A percentile compares a stretch with the other conserved stretches of the same genome.
Conservation (phyloP, 2,888 invertebrate species). For the Leucophenga montana region DNA sequence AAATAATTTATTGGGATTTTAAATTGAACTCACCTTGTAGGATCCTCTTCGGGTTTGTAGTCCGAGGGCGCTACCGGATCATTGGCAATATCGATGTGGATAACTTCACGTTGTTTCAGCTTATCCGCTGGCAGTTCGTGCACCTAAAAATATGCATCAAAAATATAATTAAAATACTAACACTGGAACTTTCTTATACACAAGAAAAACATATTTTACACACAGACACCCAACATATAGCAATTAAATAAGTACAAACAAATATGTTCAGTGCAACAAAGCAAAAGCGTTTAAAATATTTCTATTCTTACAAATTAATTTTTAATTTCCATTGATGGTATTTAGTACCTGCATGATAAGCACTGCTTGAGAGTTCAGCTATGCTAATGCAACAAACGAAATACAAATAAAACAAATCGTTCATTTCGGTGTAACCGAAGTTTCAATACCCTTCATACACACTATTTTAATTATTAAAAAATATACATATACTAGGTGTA, state of each 20-base stretch:
- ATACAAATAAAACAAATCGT: too few species aligned
- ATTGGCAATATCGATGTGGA: constrained; percentile 96
- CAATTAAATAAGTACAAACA: background rate
- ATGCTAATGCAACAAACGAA: too few species aligned
- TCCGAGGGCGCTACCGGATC: constrained; percentile 86
- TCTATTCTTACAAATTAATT: background rate
- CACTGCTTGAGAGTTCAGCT: too few species aligned
- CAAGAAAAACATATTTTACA: constrained; percentile 1
- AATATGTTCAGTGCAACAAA: background rate
- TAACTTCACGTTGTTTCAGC: constrained; percentile 89
- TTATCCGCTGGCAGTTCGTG: constrained; percentile 93
- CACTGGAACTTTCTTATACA: background rate
- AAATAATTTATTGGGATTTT: background rate
- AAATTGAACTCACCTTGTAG: constrained; percentile 71
- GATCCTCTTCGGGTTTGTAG: constrained; percentile 91
- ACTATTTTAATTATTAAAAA: too few species aligned
- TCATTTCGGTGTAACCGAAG: too few species aligned
- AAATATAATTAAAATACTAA: constrained; percentile 19
- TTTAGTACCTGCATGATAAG: too few species aligned
- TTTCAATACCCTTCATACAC: too few species aligned
- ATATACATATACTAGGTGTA: too few species aligned
- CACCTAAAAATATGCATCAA: constrained; percentile 77
- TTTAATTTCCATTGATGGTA: background rate
- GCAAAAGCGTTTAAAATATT: background rate
- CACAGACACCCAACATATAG: background rate